A percentile compares a stretch with the other conserved stretches of the same genome.
These are phyloP conservation scores for rabbit (Oryctolagus cuniculus) DNA, from an alignment of 2,113 vertebrate genomes.

Conservation along the genomic window DNA sequence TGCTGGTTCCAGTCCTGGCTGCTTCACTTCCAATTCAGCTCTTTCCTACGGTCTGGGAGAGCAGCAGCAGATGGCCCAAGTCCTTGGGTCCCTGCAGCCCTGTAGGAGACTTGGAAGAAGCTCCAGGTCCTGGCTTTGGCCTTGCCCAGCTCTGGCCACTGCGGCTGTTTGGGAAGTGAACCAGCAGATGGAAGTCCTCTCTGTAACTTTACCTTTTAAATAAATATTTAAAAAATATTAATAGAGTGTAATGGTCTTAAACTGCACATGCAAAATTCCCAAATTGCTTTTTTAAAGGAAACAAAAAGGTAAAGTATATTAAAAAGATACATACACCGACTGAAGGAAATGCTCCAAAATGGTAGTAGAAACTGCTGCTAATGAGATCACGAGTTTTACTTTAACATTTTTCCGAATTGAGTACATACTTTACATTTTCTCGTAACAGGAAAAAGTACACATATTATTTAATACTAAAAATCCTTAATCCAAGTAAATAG, in stretches of 20 bases:
- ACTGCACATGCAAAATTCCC: background rate
- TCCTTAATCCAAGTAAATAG: background rate
- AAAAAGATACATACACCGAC: background rate
- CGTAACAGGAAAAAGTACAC: background rate
- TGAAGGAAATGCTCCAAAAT: background rate
- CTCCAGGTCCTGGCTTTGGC: too few species aligned
- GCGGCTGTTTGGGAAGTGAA: too few species aligned
- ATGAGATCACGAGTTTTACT: background rate
- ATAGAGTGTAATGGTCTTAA: background rate
- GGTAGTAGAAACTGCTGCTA: background rate
- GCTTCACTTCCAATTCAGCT: too few species aligned
- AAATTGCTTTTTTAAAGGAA: background rate
- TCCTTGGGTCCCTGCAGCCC: too few species aligned
- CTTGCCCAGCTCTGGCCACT: too few species aligned
- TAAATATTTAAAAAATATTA: background rate
- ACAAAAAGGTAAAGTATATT: background rate
- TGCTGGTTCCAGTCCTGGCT: too few species aligned
- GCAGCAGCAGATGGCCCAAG: too few species aligned
- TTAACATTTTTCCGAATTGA: background rate
- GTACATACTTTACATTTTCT: background rate
- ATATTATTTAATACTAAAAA: background rate
- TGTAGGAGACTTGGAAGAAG: too few species aligned
- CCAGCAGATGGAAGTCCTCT: too few species aligned
- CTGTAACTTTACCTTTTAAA: too few species aligned
- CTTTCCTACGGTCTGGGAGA: too few species aligned